phyloP scores from a whole-genome alignment of 2,113 vertebrate genomes.

The Tamias sibiricus region DNA sequence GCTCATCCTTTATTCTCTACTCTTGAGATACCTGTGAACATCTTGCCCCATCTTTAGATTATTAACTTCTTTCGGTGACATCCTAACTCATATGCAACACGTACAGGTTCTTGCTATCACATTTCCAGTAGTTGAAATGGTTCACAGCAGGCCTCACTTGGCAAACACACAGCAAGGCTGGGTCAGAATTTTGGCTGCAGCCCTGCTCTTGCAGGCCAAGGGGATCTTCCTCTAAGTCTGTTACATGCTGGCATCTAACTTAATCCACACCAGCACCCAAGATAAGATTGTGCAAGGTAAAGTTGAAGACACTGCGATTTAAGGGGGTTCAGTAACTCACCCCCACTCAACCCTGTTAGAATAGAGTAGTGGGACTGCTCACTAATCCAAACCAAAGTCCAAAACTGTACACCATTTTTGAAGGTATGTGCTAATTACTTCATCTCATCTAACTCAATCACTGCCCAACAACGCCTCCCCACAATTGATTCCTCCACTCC shows the following conservation, averaged over 20 bases:
- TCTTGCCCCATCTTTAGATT: too few species aligned
- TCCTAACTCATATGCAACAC: accelerated
- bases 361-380: accelerated
- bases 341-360: neutral
- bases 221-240: neutral
- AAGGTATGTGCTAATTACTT: too few species aligned
- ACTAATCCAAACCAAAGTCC: neutral
- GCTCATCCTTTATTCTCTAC: neutral
- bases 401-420: neutral
- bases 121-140: too few species aligned
- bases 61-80: neutral
- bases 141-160: neutral
- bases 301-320: neutral
- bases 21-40: neutral
- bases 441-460: neutral
- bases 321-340: neutral
- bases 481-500: neutral
- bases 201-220: neutral
- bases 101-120: neutral
- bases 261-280: neutral
- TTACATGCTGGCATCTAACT: neutral
- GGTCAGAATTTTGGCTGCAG: neutral
- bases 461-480: neutral
- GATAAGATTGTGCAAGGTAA: accelerated
- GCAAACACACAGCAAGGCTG: neutral